These are phyloP conservation scores for Halyomorpha halys DNA, from an alignment of 1,140 invertebrate species.

Conservation along the genomic window DNA sequence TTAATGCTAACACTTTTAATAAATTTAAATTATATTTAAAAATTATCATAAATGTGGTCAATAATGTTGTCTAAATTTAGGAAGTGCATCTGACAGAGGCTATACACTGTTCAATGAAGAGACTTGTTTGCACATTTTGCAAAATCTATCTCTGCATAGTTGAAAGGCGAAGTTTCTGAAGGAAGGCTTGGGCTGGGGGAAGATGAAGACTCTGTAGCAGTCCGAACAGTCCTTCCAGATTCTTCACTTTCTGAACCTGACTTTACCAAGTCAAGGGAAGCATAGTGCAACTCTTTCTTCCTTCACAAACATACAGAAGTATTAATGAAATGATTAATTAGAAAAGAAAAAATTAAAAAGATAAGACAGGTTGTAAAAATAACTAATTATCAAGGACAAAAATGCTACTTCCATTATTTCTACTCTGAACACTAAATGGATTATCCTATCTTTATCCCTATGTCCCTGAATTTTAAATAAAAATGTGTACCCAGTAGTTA, in stretches of 20 bases:
- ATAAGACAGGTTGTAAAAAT: too few relatives aligned
- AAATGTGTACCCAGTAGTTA: too few relatives aligned
- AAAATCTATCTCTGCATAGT: slow-evolving; percentile 63
- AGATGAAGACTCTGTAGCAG: slow-evolving; percentile 29
- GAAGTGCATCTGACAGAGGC: not conserved
- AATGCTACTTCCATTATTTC: too few relatives aligned
- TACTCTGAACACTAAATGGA: too few relatives aligned
- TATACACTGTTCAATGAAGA: slow-evolving; percentile 6
- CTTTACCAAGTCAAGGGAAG: slow-evolving; percentile 35
- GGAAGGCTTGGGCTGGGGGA: slow-evolving; percentile 30
- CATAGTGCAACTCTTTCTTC: slow-evolving; percentile 34
- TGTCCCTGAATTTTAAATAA: too few relatives aligned
- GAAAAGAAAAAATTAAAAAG: too few relatives aligned
- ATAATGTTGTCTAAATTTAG: slow-evolving; percentile 6
- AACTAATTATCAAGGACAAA: too few relatives aligned
- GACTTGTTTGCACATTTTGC: slow-evolving; percentile 40
- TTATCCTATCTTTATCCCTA: too few relatives aligned
- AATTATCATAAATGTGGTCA: not conserved
- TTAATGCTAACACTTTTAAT: slow-evolving; percentile 6
- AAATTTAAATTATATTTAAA: not conserved
- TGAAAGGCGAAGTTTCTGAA: slow-evolving; percentile 36
- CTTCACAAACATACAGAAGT: slow-evolving; percentile 14
- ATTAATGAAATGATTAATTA: too few relatives aligned
- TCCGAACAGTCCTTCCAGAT: slow-evolving; percentile 29
- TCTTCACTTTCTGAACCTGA: slow-evolving; percentile 29